These are phyloP conservation scores for Phaedon cochleariae DNA, from an alignment of 2,888 invertebrate species.

Conservation along the genomic window DNA sequence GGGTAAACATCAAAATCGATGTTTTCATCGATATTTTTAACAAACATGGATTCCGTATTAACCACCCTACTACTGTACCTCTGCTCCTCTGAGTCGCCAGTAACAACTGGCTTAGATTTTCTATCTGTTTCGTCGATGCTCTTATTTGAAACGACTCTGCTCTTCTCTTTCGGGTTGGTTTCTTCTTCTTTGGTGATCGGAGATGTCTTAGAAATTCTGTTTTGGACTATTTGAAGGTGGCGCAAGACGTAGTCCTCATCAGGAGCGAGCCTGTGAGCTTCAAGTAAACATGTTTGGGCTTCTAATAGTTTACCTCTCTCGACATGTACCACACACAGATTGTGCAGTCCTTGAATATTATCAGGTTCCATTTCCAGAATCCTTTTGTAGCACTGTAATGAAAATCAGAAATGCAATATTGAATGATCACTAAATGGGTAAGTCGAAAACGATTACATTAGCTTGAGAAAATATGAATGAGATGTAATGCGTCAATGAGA, in stretches of 20 bases:
- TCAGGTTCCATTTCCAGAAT: slow-evolving; percentile 88
- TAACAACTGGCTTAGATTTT: slow-evolving; percentile 58
- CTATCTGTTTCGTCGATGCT: slow-evolving; percentile 59
- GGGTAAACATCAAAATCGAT: slow-evolving; percentile 47
- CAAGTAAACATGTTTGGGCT: slow-evolving; percentile 85
- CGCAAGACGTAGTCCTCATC: slow-evolving; percentile 90
- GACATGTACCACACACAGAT: slow-evolving; percentile 94
- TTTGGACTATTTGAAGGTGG: slow-evolving; percentile 88
- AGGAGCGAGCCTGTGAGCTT: slow-evolving; percentile 84
- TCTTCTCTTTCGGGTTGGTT: slow-evolving; percentile 52
- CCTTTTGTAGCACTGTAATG: slow-evolving; percentile 86
- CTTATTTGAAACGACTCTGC: slow-evolving; percentile 59
- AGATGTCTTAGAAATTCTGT: slow-evolving; percentile 66
- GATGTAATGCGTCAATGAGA: too few species aligned
- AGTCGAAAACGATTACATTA: too few species aligned
- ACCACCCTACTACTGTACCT: slow-evolving; percentile 61
- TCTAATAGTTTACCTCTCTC: slow-evolving; percentile 86
- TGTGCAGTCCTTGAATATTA: slow-evolving; percentile 94
- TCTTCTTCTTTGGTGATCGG: slow-evolving; percentile 48
- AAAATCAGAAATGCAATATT: slow-evolving; percentile 8
- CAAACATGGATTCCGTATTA: slow-evolving; percentile 61
- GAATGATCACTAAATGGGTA: too few species aligned
- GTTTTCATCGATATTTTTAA: slow-evolving; percentile 56
- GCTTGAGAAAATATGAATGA: too few species aligned
- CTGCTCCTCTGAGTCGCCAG: slow-evolving; percentile 59